These are phyloP conservation scores for Lumbricus terrestris DNA, from an alignment of 2,888 invertebrate species.

Conservation along the genomic window DNA sequence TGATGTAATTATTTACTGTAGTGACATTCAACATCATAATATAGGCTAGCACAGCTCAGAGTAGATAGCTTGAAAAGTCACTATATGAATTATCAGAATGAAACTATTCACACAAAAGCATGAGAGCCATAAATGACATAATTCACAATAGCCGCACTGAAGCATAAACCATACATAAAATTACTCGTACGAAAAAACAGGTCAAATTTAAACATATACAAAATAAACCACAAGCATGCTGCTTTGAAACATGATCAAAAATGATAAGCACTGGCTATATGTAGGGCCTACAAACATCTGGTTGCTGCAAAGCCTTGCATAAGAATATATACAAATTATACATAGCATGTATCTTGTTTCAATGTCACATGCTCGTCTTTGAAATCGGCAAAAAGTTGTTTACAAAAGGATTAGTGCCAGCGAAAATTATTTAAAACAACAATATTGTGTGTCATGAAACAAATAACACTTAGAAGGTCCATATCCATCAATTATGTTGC, in stretches of 20 bases:
- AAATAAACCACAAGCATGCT: too few species aligned
- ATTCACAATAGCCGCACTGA: neutral
- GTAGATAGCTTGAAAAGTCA: too few species aligned
- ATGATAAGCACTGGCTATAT: too few species aligned
- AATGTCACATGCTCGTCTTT: neutral
- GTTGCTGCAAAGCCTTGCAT: neutral
- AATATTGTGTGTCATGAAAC: neutral
- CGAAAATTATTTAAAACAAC: neutral
- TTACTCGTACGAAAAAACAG: too few species aligned
- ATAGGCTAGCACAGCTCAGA: too few species aligned
- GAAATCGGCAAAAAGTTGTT: neutral
- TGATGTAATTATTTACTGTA: too few species aligned
- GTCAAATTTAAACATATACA: neutral
- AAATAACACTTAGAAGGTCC: neutral
- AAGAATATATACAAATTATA: too few species aligned
- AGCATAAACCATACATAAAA: neutral
- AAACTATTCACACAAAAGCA: too few species aligned
- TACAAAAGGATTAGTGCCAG: neutral
- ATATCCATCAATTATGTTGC: too few species aligned
- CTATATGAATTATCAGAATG: too few species aligned
- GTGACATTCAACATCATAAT: too few species aligned
- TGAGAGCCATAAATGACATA: neutral
- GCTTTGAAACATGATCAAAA: too few species aligned
- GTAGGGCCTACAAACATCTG: neutral
- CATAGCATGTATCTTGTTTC: neutral